phyloP scores from a whole-genome alignment of 1,140 invertebrate genomes.

The Procambarus virginalis region DNA sequence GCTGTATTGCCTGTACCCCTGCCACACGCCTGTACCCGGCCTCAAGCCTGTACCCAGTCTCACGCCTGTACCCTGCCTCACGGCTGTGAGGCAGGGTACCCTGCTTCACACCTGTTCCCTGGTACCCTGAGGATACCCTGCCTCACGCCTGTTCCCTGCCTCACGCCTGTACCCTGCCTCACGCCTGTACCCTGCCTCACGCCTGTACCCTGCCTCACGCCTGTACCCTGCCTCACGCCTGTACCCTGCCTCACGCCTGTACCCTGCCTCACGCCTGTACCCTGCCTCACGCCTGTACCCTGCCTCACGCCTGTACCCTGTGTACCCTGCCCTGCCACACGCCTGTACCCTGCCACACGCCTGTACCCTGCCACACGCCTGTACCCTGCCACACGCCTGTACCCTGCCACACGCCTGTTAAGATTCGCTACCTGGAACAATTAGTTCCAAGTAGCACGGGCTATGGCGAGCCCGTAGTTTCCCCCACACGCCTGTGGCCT shows the following conservation, averaged over 20 bases:
- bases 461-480: too few species aligned
- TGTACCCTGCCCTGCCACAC: neutral
- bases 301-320: neutral
- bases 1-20: neutral
- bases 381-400: neutral
- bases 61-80: neutral
- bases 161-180: neutral
- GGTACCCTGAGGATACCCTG: too few species aligned
- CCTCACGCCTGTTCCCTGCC: neutral
- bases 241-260: neutral
- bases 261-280: too few species aligned
- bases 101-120: neutral
- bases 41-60: neutral
- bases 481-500: too few species aligned
- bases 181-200: neutral
- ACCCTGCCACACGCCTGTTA: neutral
- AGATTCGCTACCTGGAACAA: too few species aligned
- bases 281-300: neutral
- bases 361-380: too few species aligned
- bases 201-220: neutral
- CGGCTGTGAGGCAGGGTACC: too few species aligned
- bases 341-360: too few species aligned
- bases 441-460: too few species aligned
- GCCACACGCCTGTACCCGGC: neutral
- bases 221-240: neutral